Conservation (phyloP, 2,888 invertebrate genomes). For the Uloborus plumipes region DNA sequence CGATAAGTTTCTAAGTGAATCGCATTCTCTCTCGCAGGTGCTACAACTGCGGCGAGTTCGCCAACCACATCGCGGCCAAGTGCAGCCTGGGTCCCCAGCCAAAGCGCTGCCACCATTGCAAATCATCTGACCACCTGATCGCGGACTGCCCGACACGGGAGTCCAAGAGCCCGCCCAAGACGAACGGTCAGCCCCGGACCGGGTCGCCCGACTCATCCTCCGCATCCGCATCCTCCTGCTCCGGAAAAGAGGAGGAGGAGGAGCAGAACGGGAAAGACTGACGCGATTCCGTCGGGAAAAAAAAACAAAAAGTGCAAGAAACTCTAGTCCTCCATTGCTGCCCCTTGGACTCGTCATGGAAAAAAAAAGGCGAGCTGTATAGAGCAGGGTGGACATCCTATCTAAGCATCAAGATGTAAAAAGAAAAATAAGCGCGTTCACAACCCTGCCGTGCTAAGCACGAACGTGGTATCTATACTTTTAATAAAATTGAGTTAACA, state of each 20-base stretch:
- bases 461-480: too few relatives aligned
- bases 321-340: not conserved
- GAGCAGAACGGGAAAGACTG: constrained; percentile 1
- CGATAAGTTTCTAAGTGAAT: too few relatives aligned
- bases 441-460: too few relatives aligned
- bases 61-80: constrained; percentile 92
- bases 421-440: too few relatives aligned
- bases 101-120: constrained; percentile 91
- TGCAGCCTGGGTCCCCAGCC: constrained; percentile 90
- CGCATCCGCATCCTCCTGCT: constrained; percentile 38
- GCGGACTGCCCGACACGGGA: constrained; percentile 83
- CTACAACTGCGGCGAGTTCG: constrained; percentile 93
- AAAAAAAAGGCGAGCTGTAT: too few relatives aligned
- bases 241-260: constrained; percentile 34
- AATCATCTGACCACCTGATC: constrained; percentile 88
- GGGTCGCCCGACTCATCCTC: constrained; percentile 30
- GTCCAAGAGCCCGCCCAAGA: constrained; percentile 39
- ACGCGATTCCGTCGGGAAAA: too few relatives aligned
- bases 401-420: too few relatives aligned
- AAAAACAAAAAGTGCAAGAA: too few relatives aligned
- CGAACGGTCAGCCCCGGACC: constrained; percentile 48
- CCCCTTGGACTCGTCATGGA: too few relatives aligned
- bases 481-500: too few relatives aligned
- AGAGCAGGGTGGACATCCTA: too few relatives aligned
- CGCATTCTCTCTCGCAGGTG: constrained; percentile 77